Conservation (phyloP, 2,888 invertebrate species). For the Oligia latruncula region DNA sequence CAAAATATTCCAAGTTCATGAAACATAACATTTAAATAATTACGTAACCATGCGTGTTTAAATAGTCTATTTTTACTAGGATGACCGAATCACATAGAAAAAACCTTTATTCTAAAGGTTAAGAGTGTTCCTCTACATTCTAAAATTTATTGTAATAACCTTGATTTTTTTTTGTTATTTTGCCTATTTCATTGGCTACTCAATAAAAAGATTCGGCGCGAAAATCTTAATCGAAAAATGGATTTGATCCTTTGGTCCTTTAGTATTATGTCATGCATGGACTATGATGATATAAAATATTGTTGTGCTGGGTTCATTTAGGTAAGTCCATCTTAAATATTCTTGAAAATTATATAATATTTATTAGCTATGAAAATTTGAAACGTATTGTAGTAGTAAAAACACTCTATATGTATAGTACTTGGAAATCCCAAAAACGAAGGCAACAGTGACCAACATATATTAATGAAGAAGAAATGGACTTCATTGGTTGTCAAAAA, state of each 20-base stretch:
- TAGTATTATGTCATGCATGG: not conserved
- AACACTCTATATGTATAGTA: not conserved
- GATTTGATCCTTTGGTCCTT: not conserved
- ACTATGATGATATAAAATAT: not conserved
- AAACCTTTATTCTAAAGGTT: constrained; percentile 50
- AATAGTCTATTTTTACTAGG: constrained; percentile 53
- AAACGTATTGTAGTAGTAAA: not conserved
- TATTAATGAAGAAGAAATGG: not conserved
- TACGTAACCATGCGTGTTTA: constrained; percentile 37
- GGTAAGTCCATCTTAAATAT: not conserved
- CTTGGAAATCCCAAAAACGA: not conserved
- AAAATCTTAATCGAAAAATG: constrained; percentile 25
- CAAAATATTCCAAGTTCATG: constrained; percentile 3
- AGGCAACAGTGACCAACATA: not conserved
- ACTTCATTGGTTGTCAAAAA: not conserved
- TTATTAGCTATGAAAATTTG: not conserved
- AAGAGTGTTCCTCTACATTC: constrained; percentile 44
- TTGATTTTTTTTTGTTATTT: constrained; percentile 35
- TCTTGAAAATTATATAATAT: not conserved
- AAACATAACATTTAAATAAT: constrained; percentile 22
- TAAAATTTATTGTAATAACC: constrained; percentile 34
- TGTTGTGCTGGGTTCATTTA: not conserved
- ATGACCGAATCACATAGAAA: constrained; percentile 50
- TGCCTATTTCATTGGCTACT: constrained; percentile 12
- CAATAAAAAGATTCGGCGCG: constrained; percentile 11